Percentiles rank a stretch among this genome's conserved stretches.
phyloP scores from a whole-genome alignment of 1,140 invertebrate genomes.

The Sycophaga agraensis region DNA sequence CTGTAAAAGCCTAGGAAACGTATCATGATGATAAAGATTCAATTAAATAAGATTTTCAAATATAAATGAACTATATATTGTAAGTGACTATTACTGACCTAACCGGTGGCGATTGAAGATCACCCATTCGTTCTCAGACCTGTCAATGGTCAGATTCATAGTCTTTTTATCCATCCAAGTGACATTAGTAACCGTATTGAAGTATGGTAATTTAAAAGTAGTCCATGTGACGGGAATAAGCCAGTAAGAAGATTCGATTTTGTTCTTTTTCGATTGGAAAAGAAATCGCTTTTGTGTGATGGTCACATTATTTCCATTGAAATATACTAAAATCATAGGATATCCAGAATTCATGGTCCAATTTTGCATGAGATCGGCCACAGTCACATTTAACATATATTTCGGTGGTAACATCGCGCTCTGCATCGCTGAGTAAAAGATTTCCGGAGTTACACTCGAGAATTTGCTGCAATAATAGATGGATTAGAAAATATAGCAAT shows the following conservation, averaged over 20 bases:
- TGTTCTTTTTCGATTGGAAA: slow-evolving; percentile 29
- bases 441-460: slow-evolving; percentile 67
- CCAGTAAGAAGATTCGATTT: slow-evolving; percentile 55
- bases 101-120: slow-evolving; percentile 58
- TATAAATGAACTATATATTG: no score
- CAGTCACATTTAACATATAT: slow-evolving; percentile 45
- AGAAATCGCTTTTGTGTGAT: slow-evolving; percentile 59
- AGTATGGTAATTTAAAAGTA: slow-evolving; percentile 44
- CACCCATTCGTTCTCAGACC: slow-evolving; percentile 47
- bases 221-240: slow-evolving; percentile 63
- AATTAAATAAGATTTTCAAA: no score
- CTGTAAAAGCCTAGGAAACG: slow-evolving; percentile 40
- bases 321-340: slow-evolving; percentile 70
- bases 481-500: neutral
- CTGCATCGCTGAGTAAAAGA: slow-evolving; percentile 70
- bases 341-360: slow-evolving; percentile 84
- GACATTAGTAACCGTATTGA: slow-evolving; percentile 37
- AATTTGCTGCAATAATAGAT: slow-evolving; percentile 61
- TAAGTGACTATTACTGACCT: slow-evolving; percentile 45
- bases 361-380: slow-evolving; percentile 66
- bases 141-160: slow-evolving; percentile 18
- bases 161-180: slow-evolving; percentile 33
- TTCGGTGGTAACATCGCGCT: slow-evolving; percentile 48
- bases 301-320: slow-evolving; percentile 51
- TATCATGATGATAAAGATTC: neutral